Conservation (phyloP, 1,140 invertebrate species). For the Aphelenchoides fujianensis region DNA sequence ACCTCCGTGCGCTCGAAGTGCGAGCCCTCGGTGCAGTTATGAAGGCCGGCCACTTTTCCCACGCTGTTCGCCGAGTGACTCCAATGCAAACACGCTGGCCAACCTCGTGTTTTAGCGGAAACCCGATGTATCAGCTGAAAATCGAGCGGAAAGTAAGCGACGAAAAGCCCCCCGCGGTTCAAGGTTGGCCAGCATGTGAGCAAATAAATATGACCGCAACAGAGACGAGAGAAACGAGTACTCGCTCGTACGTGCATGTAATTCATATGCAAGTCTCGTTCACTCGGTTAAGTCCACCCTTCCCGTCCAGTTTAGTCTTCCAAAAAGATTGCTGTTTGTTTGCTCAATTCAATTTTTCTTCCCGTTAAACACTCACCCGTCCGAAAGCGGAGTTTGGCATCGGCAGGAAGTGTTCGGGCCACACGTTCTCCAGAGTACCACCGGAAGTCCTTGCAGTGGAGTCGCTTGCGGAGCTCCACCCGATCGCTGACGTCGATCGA, state of each 20-base stretch:
- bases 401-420: conserved; percentile 90
- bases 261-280: background rate
- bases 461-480: conserved; percentile 71
- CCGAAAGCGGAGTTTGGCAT: conserved; percentile 78
- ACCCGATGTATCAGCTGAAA: conserved; percentile 20
- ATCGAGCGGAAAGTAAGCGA: background rate
- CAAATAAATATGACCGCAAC: too few relatives aligned
- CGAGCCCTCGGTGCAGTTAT: conserved; percentile 17
- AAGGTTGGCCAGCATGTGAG: background rate
- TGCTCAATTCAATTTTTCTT: too few relatives aligned
- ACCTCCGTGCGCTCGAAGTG: conserved; percentile 43
- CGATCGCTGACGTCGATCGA: conserved; percentile 70
- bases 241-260: background rate
- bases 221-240: too few relatives aligned
- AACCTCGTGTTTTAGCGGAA: conserved; percentile 15
- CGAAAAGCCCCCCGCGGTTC: background rate
- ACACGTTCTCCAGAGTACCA: conserved; percentile 95
- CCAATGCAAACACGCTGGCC: conserved; percentile 34
- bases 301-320: too few relatives aligned
- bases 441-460: conserved; percentile 86
- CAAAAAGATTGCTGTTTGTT: too few relatives aligned
- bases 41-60: background rate
- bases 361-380: conserved; percentile 69
- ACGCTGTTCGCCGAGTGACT: background rate
- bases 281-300: conserved; percentile 18